Evolutionary conservation across 2,113 vertebrate genomes (phyloP), one percentile per base, ranked within the genome.

Genomic region (Nyctereutes procyonoides): DNA sequence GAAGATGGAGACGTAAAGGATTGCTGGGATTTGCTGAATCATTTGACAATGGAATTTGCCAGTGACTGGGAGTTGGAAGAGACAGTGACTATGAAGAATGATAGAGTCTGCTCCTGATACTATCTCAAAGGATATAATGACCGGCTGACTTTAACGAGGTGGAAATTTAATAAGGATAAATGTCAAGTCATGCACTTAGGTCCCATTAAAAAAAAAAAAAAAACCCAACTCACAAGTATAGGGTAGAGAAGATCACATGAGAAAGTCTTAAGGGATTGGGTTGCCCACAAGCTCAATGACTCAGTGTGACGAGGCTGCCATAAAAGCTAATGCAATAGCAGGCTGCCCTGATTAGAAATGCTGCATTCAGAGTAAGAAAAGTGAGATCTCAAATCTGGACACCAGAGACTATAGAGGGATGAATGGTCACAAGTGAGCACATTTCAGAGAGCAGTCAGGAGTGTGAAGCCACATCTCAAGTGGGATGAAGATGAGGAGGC

Each of bases 141-240:
- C 90, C 1, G 1, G 88, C 93, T 96, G 95, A 95, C 79, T 96
- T 95, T 81, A 98, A 97, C 73, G 85, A 98, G 79, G 96, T 93
- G 22, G 83, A 97, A 98, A 97, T 83, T 97, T 93, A 98, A 97
- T 97, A 98, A 96, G 96, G 87, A 95, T 77, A 90, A 96, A 98
- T 96, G 87, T 94, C 96, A 97, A 97, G 92, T 91, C 96, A 93
- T 96, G 88, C 53, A 98, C 86, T 96, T 93, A 81, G 17, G 17
- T 69, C 53, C 6, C 43, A 43, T 43, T 43, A 43, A 43, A 43
- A 43, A 43, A 43, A n/a, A 24, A 51, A 65, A 84, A 93, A 77
- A 82, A 84, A 62, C 17, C 43, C 24, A 88, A 73, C 56, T 85
- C 85, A 83, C 69, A 95, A 97, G 73, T 90, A 96, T 26, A 92